Base-by-base conservation (phyloP, 2,888 invertebrate species). In the Coremacera marginata region DNA sequence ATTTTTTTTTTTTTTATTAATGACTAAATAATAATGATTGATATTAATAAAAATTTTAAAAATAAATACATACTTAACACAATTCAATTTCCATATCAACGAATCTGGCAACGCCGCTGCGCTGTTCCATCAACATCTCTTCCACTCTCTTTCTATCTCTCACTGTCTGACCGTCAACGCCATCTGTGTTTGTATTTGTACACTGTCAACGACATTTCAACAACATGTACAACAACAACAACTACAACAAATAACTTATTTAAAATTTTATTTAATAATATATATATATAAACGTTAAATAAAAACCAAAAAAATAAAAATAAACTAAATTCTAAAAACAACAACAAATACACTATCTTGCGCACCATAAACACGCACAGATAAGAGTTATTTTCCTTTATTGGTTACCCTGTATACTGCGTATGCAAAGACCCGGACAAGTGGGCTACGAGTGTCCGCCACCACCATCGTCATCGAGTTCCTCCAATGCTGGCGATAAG, bases 401-500 rank as follows among this genome's bases (percentile, higher is more conserved):
- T 90, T 99, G 98, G 98, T 92, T 99, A 90, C 99, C 99, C 86
- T 98, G 98, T 93, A 91, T 98, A 86, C 92, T 99, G 89, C 94
- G 98, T 87, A 99, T 99, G 98, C 94, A 94, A 86, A 92, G 93
- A 88, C 93, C 93, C 82, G 93, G 92, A 86, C 91, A 93, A 88
- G 90, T 88, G 82, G 91, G 91, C 81, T 90, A 89, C 82, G 89
- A 89, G 84, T 89, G 89, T 84, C 89, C 88, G 80, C 88, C 88
- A 78, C 91, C 91, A 78, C 91, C 91, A 84, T 90, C 88, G 85
- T 86, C 91, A 77, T 91, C 91, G 84, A 93, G 95, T 88, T 93
- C 95, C 89, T 85, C 91, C 91, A 86, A 86, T 34, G 84, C 79
- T 75, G 84, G 96, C 90, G 89, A 89, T 79, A 89, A 89, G 84